These are phyloP conservation scores for Dissostichus mawsoni DNA, from an alignment of 2,113 vertebrate species.

Conservation along the genomic window DNA sequence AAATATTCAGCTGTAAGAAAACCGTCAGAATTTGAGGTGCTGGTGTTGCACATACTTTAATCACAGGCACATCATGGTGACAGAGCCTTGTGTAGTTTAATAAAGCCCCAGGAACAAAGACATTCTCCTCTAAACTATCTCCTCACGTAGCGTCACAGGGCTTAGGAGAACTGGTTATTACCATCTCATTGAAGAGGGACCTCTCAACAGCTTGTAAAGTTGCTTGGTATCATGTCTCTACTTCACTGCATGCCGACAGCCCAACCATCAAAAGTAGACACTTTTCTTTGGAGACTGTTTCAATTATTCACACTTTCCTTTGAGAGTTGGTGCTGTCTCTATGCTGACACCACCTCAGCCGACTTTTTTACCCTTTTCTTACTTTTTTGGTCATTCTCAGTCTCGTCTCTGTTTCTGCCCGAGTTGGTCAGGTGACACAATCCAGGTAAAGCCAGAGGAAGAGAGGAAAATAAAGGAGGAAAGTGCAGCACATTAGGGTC, in stretches of 20 bases:
- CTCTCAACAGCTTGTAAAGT: slow-evolving; percentile 64
- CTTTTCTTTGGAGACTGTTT: slow-evolving; percentile 65
- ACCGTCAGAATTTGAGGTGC: slow-evolving; percentile 56
- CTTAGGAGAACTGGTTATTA: slow-evolving; percentile 61
- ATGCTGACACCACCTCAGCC: slow-evolving; percentile 53
- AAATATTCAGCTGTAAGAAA: slow-evolving; percentile 51
- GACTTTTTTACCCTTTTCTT: not conserved
- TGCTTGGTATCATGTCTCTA: slow-evolving; percentile 51
- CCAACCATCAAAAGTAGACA: slow-evolving; percentile 53
- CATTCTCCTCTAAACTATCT: slow-evolving; percentile 50
- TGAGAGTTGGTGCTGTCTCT: slow-evolving; percentile 47
- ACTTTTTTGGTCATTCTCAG: slow-evolving; percentile 25
- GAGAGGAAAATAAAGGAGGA: slow-evolving; percentile 33
- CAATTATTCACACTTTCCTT: slow-evolving; percentile 76
- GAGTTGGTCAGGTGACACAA: slow-evolving; percentile 40
- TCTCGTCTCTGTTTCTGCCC: slow-evolving; percentile 15
- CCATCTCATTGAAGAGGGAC: slow-evolving; percentile 60
- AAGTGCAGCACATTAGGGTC: slow-evolving; percentile 32
- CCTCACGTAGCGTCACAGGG: slow-evolving; percentile 21
- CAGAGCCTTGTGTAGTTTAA: slow-evolving; percentile 65
- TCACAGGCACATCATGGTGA: slow-evolving; percentile 67
- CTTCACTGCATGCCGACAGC: slow-evolving; percentile 64
- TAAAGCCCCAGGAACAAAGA: slow-evolving; percentile 66
- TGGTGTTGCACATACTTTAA: slow-evolving; percentile 59
- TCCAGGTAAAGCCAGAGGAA: slow-evolving; percentile 28